Evolutionary conservation across 2,113 vertebrate genomes (phyloP).

Genomic region (Oxygymnocypris stewartii): DNA sequence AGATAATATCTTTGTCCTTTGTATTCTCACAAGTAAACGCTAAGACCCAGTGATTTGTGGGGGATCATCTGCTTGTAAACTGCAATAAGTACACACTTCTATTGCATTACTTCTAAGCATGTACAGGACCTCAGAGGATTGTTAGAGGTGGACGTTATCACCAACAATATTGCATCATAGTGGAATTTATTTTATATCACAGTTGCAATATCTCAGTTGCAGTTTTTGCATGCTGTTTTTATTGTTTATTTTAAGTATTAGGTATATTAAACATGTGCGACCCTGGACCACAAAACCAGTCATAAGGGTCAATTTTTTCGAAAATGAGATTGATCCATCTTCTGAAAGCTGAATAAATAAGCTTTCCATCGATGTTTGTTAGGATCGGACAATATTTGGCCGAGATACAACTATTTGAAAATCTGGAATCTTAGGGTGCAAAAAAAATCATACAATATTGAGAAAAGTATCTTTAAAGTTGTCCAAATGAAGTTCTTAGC

Average conservation of each 20-base stretch:
- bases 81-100: not conserved
- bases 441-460: too few relatives aligned
- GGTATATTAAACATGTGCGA: not conserved
- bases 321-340: too few relatives aligned
- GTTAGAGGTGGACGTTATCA: not conserved
- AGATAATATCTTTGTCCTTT: not conserved
- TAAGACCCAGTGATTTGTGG: slow-evolving; percentile 21
- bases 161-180: too few relatives aligned
- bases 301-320: too few relatives aligned
- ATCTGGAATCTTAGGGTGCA: too few relatives aligned
- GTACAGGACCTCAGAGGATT: not conserved
- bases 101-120: slow-evolving; percentile 1
- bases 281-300: too few relatives aligned
- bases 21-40: not conserved
- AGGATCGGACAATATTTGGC: too few relatives aligned
- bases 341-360: too few relatives aligned
- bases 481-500: too few relatives aligned
- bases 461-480: too few relatives aligned
- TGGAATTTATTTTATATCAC: not conserved
- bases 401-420: too few relatives aligned
- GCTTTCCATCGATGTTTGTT: too few relatives aligned
- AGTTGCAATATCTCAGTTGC: not conserved
- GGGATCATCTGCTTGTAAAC: slow-evolving; percentile 1
- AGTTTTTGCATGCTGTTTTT: not conserved
- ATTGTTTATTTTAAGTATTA: not conserved